Evolutionary conservation across 2,888 invertebrate genomes (phyloP).

Genomic region (Tinea trinotella): DNA sequence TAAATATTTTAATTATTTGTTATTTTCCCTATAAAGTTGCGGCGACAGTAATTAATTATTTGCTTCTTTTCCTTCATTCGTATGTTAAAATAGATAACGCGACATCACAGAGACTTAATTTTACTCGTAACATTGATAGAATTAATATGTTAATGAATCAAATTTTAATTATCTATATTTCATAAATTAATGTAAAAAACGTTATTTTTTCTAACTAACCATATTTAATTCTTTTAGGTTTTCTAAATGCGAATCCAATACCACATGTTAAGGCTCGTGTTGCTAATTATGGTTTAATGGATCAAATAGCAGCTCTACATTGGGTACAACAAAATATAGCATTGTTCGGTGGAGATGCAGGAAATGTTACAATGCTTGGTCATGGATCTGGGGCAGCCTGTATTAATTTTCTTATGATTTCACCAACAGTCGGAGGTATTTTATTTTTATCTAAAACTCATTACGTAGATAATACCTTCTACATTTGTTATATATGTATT

Average conservation of each 20-base stretch:
- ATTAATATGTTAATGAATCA: too few relatives aligned
- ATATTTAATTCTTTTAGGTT: conserved; percentile 79
- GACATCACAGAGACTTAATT: too few relatives aligned
- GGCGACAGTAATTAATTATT: too few relatives aligned
- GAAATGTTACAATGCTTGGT: conserved; percentile 94
- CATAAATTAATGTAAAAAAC: too few relatives aligned
- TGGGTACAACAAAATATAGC: conserved; percentile 98
- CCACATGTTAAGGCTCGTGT: conserved; percentile 89
- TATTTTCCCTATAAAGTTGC: too few relatives aligned
- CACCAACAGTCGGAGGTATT: conserved; percentile 87
- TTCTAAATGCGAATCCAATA: conserved; percentile 90
- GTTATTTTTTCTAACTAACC: too few relatives aligned
- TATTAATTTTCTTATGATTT: conserved; percentile 97
- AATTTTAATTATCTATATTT: too few relatives aligned
- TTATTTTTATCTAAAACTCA: not conserved
- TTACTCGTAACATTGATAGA: too few relatives aligned
- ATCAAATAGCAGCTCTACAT: conserved; percentile 96
- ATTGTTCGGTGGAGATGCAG: conserved; percentile 94
- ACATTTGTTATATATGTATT: not conserved
- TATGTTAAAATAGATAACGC: too few relatives aligned
- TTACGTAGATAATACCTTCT: too few relatives aligned
- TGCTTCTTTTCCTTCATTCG: too few relatives aligned
- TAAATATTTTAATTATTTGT: too few relatives aligned
- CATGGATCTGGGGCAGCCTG: conserved; percentile 98
- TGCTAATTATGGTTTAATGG: conserved; percentile 97